phyloP scores from a whole-genome alignment of 2,888 invertebrate species.

The Tortrix viridana region DNA sequence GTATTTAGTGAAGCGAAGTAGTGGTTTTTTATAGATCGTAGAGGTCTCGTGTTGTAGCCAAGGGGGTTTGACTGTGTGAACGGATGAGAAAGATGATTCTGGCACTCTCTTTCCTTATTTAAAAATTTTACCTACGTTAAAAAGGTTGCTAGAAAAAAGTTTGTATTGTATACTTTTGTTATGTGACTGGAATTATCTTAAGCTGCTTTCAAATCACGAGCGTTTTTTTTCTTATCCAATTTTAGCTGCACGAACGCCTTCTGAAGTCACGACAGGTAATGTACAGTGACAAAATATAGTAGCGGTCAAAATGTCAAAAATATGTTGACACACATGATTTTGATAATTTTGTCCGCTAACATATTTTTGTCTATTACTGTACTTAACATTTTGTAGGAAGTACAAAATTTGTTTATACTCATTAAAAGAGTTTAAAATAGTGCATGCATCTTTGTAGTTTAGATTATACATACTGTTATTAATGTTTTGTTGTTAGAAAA shows the following conservation, averaged over 20 bases:
- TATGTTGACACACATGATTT: too few species aligned
- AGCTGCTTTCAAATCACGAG: constrained; percentile 56
- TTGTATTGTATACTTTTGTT: constrained; percentile 1
- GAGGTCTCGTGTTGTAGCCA: constrained; percentile 82
- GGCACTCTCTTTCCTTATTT: constrained; percentile 39
- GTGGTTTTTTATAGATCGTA: constrained; percentile 75
- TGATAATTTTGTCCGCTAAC: too few species aligned
- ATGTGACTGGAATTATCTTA: constrained; percentile 59
- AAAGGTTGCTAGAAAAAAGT: neutral
- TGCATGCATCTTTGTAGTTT: constrained; percentile 15
- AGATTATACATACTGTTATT: too few species aligned
- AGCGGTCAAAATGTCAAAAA: too few species aligned
- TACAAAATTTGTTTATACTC: constrained; percentile 11
- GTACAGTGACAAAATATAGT: constrained; percentile 19
- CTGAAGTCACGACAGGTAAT: constrained; percentile 53
- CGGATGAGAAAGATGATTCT: constrained; percentile 65
- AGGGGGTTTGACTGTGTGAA: constrained; percentile 80
- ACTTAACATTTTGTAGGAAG: constrained; percentile 18
- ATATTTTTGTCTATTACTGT: neutral
- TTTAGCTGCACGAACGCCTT: constrained; percentile 56
- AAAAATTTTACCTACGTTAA: too few species aligned
- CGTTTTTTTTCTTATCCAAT: constrained; percentile 50
- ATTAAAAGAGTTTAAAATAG: neutral
- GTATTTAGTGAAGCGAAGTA: constrained; percentile 71
- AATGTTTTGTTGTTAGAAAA: too few species aligned